A percentile compares a stretch with the other conserved stretches of the same genome.
These are phyloP conservation scores for Ailuropoda melanoleuca DNA, from an alignment of 2,113 vertebrate species.

Conservation along the genomic window DNA sequence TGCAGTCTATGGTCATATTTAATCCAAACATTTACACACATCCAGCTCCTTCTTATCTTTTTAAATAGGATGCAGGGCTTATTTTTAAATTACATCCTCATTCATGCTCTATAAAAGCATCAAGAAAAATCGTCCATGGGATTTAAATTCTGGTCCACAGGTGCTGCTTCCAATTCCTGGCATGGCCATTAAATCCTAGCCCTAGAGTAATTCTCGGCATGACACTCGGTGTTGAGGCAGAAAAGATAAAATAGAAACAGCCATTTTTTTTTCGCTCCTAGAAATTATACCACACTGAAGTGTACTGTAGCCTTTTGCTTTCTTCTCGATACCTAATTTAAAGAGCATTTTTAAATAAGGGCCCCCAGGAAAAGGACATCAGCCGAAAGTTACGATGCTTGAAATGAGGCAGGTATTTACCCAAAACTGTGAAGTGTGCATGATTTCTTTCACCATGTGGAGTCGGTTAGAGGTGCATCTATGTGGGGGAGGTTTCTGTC, in stretches of 20 bases:
- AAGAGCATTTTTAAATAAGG: slow-evolving; percentile 12
- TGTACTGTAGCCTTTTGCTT: neutral
- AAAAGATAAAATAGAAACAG: slow-evolving; percentile 54
- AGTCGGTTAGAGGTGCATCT: neutral
- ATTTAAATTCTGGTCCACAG: slow-evolving; percentile 61
- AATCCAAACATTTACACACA: slow-evolving; percentile 70
- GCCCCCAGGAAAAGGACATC: neutral
- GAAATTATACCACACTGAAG: neutral
- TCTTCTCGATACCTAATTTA: slow-evolving; percentile 5
- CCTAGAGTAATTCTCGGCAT: neutral
- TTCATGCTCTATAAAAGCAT: slow-evolving; percentile 38
- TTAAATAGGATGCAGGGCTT: slow-evolving; percentile 66
- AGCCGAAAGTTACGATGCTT: neutral
- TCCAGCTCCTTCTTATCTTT: slow-evolving; percentile 52
- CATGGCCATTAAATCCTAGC: slow-evolving; percentile 60
- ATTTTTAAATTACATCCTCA: slow-evolving; percentile 69
- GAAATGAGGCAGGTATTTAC: slow-evolving; percentile 6
- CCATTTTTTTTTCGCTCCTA: neutral
- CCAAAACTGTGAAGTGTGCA: neutral
- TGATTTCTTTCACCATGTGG: neutral
- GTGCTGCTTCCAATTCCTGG: slow-evolving; percentile 54
- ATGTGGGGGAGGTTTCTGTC: neutral
- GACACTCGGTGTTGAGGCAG: neutral
- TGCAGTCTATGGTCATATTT: slow-evolving; percentile 51
- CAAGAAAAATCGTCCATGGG: neutral